Conservation (phyloP, 2,888 invertebrate species). For the Alviniconcha strummeri region DNA sequence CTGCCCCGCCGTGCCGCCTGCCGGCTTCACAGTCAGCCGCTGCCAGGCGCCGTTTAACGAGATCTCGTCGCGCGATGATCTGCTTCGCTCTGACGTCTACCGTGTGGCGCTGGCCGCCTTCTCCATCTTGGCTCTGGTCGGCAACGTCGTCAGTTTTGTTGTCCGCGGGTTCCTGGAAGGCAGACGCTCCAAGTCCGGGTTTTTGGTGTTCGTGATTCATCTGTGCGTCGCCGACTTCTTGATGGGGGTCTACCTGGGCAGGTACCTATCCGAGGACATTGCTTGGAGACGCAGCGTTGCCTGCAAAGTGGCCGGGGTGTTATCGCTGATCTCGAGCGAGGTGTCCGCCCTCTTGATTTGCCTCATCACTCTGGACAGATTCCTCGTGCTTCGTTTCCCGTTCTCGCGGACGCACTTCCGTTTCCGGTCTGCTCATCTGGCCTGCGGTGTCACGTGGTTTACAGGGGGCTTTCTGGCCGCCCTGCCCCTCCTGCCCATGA, state of each 20-base stretch:
- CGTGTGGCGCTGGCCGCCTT: constrained; percentile 18
- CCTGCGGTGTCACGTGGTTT: no score
- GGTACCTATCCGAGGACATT: constrained; percentile 24
- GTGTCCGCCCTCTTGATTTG: constrained; percentile 31
- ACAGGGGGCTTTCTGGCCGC: no score
- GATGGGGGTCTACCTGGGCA: constrained; percentile 36
- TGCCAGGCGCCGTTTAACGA: constrained; percentile 32
- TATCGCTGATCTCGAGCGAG: constrained; percentile 29
- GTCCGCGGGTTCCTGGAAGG: constrained; percentile 42
- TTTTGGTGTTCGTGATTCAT: constrained; percentile 30
- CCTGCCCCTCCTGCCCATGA: no score
- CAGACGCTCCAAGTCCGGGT: not conserved
- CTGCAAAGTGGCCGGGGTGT: constrained; percentile 34
- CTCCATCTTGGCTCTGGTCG: constrained; percentile 32
- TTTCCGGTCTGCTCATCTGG: no score
- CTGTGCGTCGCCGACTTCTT: constrained; percentile 33
- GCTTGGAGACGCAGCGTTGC: constrained; percentile 29
- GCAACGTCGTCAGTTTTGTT: constrained; percentile 27
- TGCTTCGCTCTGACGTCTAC: constrained; percentile 24
- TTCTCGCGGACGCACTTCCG: no score
- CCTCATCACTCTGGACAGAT: constrained; percentile 27
- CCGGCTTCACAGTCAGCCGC: not conserved
- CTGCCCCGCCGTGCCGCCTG: constrained; percentile 26
- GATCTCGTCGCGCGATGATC: constrained; percentile 31
- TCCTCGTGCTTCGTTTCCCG: no score